phyloP scores from a whole-genome alignment of 2,888 invertebrate genomes.

The Philereme vetulata region DNA sequence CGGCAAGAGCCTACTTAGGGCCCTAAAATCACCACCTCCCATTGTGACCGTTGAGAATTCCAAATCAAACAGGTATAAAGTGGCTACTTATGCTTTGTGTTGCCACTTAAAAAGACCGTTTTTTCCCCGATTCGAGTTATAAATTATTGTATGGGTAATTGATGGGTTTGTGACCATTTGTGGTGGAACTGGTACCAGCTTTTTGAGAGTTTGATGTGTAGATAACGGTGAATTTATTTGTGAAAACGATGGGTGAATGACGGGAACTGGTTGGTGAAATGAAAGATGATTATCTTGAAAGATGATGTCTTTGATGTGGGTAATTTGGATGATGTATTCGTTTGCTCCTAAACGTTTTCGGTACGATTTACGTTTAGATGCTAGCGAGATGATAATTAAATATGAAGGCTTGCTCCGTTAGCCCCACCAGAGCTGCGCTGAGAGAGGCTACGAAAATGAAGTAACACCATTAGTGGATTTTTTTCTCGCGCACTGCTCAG shows the following conservation, averaged over 20 bases:
- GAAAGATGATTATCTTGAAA: constrained; percentile 21
- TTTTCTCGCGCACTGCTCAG: too few relatives aligned
- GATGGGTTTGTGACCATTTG: constrained; percentile 38
- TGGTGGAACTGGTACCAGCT: constrained; percentile 36
- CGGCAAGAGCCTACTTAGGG: constrained; percentile 58
- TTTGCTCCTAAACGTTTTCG: constrained; percentile 13
- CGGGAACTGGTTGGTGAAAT: constrained; percentile 23
- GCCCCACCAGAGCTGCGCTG: too few relatives aligned
- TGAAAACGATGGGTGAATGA: constrained; percentile 24
- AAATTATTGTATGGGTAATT: constrained; percentile 56
- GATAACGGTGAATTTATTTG: constrained; percentile 32
- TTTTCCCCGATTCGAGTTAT: constrained; percentile 43
- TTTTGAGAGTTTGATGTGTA: constrained; percentile 31
- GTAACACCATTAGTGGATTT: too few relatives aligned
- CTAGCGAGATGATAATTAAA: neutral
- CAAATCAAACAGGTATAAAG: constrained; percentile 66
- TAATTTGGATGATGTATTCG: constrained; percentile 17
- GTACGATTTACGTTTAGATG: neutral
- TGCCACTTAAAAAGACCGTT: constrained; percentile 45
- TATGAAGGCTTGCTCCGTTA: too few relatives aligned
- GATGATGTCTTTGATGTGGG: constrained; percentile 49
- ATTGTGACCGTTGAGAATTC: constrained; percentile 62
- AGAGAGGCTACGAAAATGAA: too few relatives aligned
- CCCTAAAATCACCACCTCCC: constrained; percentile 70
- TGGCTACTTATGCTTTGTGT: constrained; percentile 39